phyloP scores from a whole-genome alignment of 2,888 invertebrate species.

The Cremastinae sp. region DNA sequence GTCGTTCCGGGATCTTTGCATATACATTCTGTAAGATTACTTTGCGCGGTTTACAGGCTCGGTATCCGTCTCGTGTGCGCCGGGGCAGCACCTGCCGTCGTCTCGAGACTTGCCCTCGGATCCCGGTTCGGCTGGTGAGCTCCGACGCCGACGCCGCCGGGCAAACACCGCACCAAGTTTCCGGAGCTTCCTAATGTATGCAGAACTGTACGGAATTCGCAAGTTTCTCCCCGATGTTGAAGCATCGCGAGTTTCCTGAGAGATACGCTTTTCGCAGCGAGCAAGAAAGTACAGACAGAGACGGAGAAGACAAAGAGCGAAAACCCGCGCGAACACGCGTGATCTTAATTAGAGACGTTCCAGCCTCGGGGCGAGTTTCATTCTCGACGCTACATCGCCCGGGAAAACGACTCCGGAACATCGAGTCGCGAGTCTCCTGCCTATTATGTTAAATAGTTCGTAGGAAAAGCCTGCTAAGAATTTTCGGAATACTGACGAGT shows the following conservation, averaged over 20 bases:
- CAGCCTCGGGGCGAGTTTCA: conserved; percentile 66
- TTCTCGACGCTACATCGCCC: conserved; percentile 5
- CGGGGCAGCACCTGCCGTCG: conserved; percentile 42
- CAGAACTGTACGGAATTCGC: conserved; percentile 78
- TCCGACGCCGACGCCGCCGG: conserved; percentile 61
- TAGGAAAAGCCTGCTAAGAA: not conserved
- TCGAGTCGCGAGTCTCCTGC: conserved; percentile 40
- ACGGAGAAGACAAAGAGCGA: conserved; percentile 54
- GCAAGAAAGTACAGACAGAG: conserved; percentile 2
- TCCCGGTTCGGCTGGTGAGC: conserved; percentile 5
- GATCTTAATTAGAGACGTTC: conserved; percentile 79
- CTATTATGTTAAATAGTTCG: conserved; percentile 47
- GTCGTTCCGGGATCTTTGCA: conserved; percentile 77
- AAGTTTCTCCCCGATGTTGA: conserved; percentile 68
- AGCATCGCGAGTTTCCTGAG: conserved; percentile 53
- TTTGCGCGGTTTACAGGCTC: conserved; percentile 80
- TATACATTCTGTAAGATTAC: conserved; percentile 81
- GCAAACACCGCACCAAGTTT: conserved; percentile 79
- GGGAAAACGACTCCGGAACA: conserved; percentile 18
- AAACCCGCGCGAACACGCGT: conserved; percentile 75
- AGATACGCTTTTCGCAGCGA: conserved; percentile 42
- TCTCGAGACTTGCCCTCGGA: conserved; percentile 43
- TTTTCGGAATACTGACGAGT: not conserved
- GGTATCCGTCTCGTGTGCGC: conserved; percentile 57
- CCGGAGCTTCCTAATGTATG: conserved; percentile 78